Conservation (phyloP, 2,888 invertebrate genomes). For the Acleris literana region DNA sequence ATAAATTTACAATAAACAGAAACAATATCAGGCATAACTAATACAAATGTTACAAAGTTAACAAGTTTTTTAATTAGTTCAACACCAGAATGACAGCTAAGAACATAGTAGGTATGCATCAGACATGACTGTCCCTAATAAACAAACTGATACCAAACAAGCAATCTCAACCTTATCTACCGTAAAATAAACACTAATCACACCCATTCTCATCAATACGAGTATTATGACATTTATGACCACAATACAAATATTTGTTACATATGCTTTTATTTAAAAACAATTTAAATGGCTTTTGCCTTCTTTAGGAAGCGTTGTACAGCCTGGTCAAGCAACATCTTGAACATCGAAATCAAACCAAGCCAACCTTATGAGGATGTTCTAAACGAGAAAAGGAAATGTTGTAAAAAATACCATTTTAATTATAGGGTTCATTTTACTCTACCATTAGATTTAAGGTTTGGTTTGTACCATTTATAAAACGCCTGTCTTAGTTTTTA, state of each 20-base stretch:
- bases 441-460: too few relatives aligned
- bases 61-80: too few relatives aligned
- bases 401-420: background rate
- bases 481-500: too few relatives aligned
- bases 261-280: conserved; percentile 3
- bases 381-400: conserved; percentile 57
- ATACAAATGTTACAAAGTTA: too few relatives aligned
- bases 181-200: conserved; percentile 17
- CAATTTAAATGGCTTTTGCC: conserved; percentile 6
- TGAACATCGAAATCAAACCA: conserved; percentile 71
- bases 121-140: conserved; percentile 27
- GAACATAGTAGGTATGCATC: background rate
- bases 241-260: too few relatives aligned
- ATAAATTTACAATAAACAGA: too few relatives aligned
- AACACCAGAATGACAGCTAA: too few relatives aligned
- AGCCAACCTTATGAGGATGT: conserved; percentile 62
- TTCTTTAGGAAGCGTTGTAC: conserved; percentile 29
- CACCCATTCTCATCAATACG: conserved; percentile 2
- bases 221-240: too few relatives aligned
- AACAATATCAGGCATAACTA: too few relatives aligned
- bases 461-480: too few relatives aligned
- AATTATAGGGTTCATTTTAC: too few relatives aligned
- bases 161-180: conserved; percentile 31
- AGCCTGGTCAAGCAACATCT: conserved; percentile 37
- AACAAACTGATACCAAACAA: conserved; percentile 38